Evolutionary conservation across 2,888 invertebrate species (phyloP), one percentile per base, ranked within the genome.

Genomic region (Megamerina dolium): DNA sequence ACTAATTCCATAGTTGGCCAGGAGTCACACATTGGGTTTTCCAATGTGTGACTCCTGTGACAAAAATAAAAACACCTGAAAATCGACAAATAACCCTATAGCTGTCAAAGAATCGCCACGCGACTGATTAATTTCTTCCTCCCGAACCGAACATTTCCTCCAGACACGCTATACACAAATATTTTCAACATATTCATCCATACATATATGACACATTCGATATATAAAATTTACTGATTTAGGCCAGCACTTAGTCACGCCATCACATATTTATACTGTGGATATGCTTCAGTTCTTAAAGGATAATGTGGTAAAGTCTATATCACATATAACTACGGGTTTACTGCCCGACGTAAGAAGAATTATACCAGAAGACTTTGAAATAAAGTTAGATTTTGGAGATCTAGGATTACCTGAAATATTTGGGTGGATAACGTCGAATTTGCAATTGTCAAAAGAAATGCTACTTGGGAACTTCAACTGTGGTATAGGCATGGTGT

Each of bases 261-360:
- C 95, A 0, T 94, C 95, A 0, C 85, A 81, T 46, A 83, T 96
- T 44, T 99, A 97, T 73, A 86, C 89, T 0, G 79, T 79, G 52
- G 75, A 80, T 8, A 68, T 95, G 1, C 69, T 92, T 34, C 81
- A 85, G 0, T 79, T 86, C 4, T 69, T 94, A 34, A 78, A 52
- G 3, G 76, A 77, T 2, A 82, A 82, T 8, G 73, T 81, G 34
- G 76, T 96, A 2, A 93, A 93, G 64, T 91, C 85, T 0, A 77
- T 92, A 52, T 92, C 93, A 0, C 96, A 99, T 61, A 91, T 99
- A 43, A 94, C 92, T 0, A 93, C 94, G 0, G 96, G 97, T 0
- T 74, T 99, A 3, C 66, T 82, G 5, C 90, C 92, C 70, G 96
- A 95, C 64, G 82, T 96, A 36, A 85, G 87, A 0, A 77, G 96